These are phyloP conservation scores for Apotomis capreana DNA, from an alignment of 2,888 invertebrate species.

Conservation along the genomic window DNA sequence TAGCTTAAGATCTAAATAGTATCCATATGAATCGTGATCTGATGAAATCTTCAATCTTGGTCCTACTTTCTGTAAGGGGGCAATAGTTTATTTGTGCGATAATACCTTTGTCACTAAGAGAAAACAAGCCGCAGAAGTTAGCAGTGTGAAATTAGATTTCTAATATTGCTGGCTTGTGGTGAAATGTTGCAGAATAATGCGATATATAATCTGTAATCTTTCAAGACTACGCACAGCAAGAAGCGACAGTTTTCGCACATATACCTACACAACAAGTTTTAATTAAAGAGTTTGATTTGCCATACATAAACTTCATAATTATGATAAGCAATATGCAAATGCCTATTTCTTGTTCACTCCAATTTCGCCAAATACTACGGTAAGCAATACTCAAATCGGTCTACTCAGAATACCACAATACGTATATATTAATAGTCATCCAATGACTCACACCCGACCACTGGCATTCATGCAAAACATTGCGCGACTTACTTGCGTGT, in stretches of 20 bases:
- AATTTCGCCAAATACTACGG: slow-evolving; percentile 75
- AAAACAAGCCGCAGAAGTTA: slow-evolving; percentile 16
- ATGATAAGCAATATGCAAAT: slow-evolving; percentile 68
- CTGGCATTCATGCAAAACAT: slow-evolving; percentile 72
- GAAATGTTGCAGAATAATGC: slow-evolving; percentile 24
- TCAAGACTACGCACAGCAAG: slow-evolving; percentile 48
- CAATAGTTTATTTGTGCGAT: background rate
- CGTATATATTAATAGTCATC: slow-evolving; percentile 55
- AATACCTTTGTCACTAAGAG: background rate
- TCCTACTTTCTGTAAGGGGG: background rate
- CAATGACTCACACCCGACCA: slow-evolving; percentile 57
- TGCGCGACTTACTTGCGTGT: slow-evolving; percentile 59
- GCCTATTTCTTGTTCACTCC: slow-evolving; percentile 50
- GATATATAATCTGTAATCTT: slow-evolving; percentile 13
- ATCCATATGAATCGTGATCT: background rate
- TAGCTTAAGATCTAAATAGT: background rate
- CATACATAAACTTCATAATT: slow-evolving; percentile 44
- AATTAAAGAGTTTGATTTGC: slow-evolving; percentile 49
- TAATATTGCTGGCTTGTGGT: slow-evolving; percentile 21
- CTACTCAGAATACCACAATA: slow-evolving; percentile 62
- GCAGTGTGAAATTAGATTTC: slow-evolving; percentile 13
- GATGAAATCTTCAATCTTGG: background rate
- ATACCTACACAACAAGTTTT: slow-evolving; percentile 50
- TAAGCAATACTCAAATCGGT: slow-evolving; percentile 62
- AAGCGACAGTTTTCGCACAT: slow-evolving; percentile 68